These are phyloP conservation scores for Palythoa heliodiscus DNA, from an alignment of 92 coral and sea anemone species.

Conservation along the genomic window DNA sequence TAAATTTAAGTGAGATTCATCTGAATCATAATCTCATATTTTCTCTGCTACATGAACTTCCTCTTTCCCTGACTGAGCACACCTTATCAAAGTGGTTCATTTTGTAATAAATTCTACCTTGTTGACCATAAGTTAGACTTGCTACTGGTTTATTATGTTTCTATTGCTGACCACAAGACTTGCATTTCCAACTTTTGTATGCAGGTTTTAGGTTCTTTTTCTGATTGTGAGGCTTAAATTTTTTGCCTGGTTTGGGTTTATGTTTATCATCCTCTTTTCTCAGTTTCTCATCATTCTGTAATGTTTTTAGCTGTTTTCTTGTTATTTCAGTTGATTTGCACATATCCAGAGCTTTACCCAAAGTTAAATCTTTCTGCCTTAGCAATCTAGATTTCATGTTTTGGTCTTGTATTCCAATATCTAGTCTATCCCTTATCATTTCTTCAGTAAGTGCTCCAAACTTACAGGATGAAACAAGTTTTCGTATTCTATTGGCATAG, in stretches of 20 bases:
- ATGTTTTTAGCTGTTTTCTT: constrained; percentile 35
- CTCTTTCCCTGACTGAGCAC: constrained; percentile 35
- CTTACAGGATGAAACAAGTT: constrained; percentile 49
- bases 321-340: constrained; percentile 60
- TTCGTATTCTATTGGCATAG: constrained; percentile 49
- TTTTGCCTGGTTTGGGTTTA: background rate
- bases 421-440: constrained; percentile 60
- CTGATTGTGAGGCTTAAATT: background rate
- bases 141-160: constrained; percentile 16
- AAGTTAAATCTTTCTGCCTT: constrained; percentile 46
- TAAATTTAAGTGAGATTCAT: background rate
- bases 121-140: constrained; percentile 35
- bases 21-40: background rate
- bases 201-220: background rate
- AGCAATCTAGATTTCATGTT: constrained; percentile 54
- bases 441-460: constrained; percentile 46
- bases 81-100: constrained; percentile 43
- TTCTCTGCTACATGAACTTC: constrained; percentile 20
- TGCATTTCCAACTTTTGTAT: constrained; percentile 9
- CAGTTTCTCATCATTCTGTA: background rate
- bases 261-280: background rate
- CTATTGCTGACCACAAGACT: constrained; percentile 32
- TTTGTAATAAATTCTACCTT: constrained; percentile 32
- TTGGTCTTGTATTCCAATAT: constrained; percentile 48
- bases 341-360: constrained; percentile 56